A percentile compares a stretch with the other conserved stretches of the same genome.
Evolutionary conservation across 2,888 invertebrate genomes (phyloP).

Genomic region (Acanthopleura granulata): DNA sequence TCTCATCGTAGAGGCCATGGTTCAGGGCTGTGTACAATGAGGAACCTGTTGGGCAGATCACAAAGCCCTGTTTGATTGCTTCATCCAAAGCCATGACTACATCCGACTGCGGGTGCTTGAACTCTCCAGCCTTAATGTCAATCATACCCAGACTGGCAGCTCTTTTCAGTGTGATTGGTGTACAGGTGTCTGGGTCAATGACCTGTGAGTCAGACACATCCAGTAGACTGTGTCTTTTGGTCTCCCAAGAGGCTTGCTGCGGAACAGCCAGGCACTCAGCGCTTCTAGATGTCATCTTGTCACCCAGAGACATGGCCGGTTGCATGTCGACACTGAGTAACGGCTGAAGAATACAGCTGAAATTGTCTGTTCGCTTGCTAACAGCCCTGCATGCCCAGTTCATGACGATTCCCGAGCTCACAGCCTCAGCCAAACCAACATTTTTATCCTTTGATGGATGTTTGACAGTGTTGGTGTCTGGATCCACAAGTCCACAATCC

Average conservation of each 20-base stretch:
- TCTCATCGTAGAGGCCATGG: slow-evolving; percentile 69
- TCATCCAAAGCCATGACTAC: slow-evolving; percentile 52
- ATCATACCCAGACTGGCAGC: slow-evolving; percentile 73
- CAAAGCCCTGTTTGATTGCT: slow-evolving; percentile 58
- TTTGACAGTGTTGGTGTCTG: slow-evolving; percentile 10
- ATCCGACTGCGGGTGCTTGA: slow-evolving; percentile 60
- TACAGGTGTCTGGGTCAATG: slow-evolving; percentile 60
- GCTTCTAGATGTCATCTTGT: slow-evolving; percentile 1
- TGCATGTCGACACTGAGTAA: slow-evolving; percentile 6
- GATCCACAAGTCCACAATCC: slow-evolving; percentile 26
- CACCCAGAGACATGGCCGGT: background rate
- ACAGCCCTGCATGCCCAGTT: background rate
- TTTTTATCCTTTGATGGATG: slow-evolving; percentile 15
- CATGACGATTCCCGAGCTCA: background rate
- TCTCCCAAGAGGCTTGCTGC: background rate
- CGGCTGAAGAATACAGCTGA: background rate
- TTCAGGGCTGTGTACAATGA: slow-evolving; percentile 60
- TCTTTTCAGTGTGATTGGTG: slow-evolving; percentile 53
- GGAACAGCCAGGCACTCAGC: slow-evolving; percentile 13
- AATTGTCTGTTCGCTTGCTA: background rate
- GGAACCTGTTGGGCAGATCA: slow-evolving; percentile 57
- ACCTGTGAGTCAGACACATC: slow-evolving; percentile 53
- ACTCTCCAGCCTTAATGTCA: slow-evolving; percentile 57
- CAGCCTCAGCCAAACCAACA: slow-evolving; percentile 4
- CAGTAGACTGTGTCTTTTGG: background rate